Base-by-base conservation (phyloP, 2,113 vertebrate genomes). In the Channa argus region DNA sequence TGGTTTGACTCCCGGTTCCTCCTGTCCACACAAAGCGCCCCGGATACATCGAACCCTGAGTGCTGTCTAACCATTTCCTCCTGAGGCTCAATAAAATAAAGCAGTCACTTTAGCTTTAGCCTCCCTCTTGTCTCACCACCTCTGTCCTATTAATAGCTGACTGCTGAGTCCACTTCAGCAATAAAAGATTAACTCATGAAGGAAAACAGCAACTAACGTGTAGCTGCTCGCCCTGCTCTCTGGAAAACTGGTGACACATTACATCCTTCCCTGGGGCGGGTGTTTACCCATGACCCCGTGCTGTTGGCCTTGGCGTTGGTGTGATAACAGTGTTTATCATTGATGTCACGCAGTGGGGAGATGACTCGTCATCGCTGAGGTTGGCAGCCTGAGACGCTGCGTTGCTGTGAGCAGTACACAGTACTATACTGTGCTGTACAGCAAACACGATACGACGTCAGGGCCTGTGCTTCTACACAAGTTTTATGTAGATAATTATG, bases 71-170 rank as follows among this genome's bases (percentile, higher is more conserved):
- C 24, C 24, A 24, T 24, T 24, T 24, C 24, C 24, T 24, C 24
- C 24, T 24, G 24, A 24, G 24, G 24, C 24, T 24, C 24, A 24
- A 24, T 24, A 24, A 24, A 24, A 24, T 24, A 24, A 24, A 24
- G 24, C 24, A 24, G 24, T 24, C 24, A 24, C 24, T 24, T 34
- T 5, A 3, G 4, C 24, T 55, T 45, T n/a, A 1, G 33, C 5
- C 12, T 45, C 41, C n/a, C 45, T 0, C 13, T 52, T 2, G 55
- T 39, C 58, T 54, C 56, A 5, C 49, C 56, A 36, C 47, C 65
- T 24, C 44, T 33, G 74, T 37, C n/a, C 72, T 63, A 58, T 70
- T 77, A 58, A 70, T 58, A 70, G 8, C 52, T 64, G 33, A 45
- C 59, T 8, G 45, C 62, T 24, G 47, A 43, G 3, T 12, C 34